A percentile compares a stretch with the other conserved stretches of the same genome.
Evolutionary conservation across 1,140 invertebrate species (phyloP).

Genomic region (Zaprionus ghesquierei): DNA sequence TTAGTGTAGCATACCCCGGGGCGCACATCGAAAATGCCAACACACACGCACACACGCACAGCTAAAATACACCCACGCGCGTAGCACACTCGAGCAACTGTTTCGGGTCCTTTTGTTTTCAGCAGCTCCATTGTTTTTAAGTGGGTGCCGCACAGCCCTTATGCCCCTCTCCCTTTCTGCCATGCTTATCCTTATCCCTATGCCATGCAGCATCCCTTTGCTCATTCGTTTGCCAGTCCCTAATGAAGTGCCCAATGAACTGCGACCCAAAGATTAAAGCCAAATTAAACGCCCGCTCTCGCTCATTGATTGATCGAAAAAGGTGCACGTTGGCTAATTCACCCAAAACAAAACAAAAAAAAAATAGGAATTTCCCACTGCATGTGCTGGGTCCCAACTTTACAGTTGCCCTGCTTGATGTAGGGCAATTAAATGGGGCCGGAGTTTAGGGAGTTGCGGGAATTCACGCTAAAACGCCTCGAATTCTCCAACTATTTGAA

Average conservation of each 20-base stretch:
- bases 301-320: conserved; percentile 74
- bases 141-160: conserved; percentile 70
- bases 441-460: background rate
- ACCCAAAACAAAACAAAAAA: background rate
- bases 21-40: conserved; percentile 47
- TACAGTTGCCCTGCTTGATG: background rate
- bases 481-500: background rate
- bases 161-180: background rate
- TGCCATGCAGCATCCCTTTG: background rate
- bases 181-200: background rate
- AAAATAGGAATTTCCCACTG: background rate
- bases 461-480: background rate
- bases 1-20: conserved; percentile 63
- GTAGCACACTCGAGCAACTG: background rate
- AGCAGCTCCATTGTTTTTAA: conserved; percentile 73
- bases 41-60: conserved; percentile 27
- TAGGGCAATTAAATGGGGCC: background rate
- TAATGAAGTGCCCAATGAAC: conserved; percentile 80
- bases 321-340: conserved; percentile 44
- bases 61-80: background rate
- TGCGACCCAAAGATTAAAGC: conserved; percentile 76
- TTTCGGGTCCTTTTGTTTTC: conserved; percentile 56
- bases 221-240: conserved; percentile 51
- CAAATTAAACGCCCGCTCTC: conserved; percentile 68
- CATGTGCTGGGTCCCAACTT: background rate